Evolutionary conservation across 2,797 vertebrate genomes (phyloP).

Genomic region (Sebastolobus alascanus): DNA sequence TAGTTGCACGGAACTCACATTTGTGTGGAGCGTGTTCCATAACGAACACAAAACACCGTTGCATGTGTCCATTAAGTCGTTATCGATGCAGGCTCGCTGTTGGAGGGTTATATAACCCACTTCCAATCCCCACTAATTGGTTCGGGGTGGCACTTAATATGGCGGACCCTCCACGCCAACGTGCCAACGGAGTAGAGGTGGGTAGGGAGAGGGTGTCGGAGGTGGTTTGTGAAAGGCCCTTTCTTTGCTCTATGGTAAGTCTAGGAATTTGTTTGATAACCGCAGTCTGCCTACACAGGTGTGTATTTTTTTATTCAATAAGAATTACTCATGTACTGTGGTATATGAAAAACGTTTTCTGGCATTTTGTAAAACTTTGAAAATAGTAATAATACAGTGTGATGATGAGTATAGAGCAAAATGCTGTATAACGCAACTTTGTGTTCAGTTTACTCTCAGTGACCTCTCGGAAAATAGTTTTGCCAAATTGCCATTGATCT

Average conservation of each 20-base stretch:
- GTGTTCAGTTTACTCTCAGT: neutral
- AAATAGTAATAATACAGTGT: neutral
- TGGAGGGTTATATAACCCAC: too few relatives aligned
- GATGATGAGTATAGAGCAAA: neutral
- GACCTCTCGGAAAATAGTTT: neutral
- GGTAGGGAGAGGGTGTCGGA: too few relatives aligned
- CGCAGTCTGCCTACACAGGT: neutral
- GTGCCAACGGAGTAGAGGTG: too few relatives aligned
- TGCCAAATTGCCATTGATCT: neutral
- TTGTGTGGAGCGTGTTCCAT: too few relatives aligned
- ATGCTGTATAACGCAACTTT: neutral
- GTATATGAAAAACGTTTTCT: neutral
- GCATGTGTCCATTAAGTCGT: too few relatives aligned
- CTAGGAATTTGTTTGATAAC: neutral
- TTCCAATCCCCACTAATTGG: too few relatives aligned
- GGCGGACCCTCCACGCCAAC: too few relatives aligned
- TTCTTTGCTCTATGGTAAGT: neutral
- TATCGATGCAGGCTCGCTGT: too few relatives aligned
- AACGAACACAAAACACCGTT: too few relatives aligned
- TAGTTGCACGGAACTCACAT: too few relatives aligned
- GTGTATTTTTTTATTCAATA: neutral
- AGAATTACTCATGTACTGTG: neutral
- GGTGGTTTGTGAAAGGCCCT: too few relatives aligned
- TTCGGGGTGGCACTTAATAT: too few relatives aligned
- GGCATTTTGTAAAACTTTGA: neutral